Evolutionary conservation across 2,113 vertebrate genomes (phyloP).

Genomic region (Eptesicus fuscus): DNA sequence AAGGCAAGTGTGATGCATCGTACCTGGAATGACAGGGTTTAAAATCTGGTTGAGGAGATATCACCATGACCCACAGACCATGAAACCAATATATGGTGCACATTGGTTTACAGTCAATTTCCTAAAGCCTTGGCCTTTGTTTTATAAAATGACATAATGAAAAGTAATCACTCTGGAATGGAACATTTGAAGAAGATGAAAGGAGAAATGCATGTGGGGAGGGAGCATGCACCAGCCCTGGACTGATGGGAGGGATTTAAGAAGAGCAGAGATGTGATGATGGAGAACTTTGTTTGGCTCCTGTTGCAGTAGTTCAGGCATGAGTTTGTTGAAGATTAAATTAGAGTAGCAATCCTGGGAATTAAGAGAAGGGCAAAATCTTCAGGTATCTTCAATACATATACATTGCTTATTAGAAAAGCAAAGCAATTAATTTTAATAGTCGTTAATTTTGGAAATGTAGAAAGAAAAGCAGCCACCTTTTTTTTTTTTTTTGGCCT

Average conservation of each 20-base stretch:
- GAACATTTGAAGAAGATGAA: background rate
- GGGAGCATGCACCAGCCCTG: background rate
- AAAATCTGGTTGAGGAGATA: background rate
- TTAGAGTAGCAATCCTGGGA: background rate
- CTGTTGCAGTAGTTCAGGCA: background rate
- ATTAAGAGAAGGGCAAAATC: background rate
- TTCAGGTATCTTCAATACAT: background rate
- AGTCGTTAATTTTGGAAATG: background rate
- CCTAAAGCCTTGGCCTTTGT: background rate
- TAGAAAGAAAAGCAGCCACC: background rate
- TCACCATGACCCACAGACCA: rapidly evolving
- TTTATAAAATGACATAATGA: background rate
- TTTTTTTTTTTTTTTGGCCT: background rate
- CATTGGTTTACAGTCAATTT: background rate
- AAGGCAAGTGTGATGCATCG: background rate
- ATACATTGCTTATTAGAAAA: background rate
- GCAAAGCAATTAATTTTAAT: background rate
- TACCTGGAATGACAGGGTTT: background rate
- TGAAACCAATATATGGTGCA: background rate
- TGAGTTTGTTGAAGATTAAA: background rate
- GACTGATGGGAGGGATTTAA: background rate
- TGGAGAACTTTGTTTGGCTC: background rate
- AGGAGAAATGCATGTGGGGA: background rate
- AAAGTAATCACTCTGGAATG: background rate
- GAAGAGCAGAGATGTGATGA: background rate